Evolutionary conservation across 2,113 vertebrate genomes (phyloP), one percentile per base, ranked within the genome.

Genomic region (Serranochromis macrocephalus): DNA sequence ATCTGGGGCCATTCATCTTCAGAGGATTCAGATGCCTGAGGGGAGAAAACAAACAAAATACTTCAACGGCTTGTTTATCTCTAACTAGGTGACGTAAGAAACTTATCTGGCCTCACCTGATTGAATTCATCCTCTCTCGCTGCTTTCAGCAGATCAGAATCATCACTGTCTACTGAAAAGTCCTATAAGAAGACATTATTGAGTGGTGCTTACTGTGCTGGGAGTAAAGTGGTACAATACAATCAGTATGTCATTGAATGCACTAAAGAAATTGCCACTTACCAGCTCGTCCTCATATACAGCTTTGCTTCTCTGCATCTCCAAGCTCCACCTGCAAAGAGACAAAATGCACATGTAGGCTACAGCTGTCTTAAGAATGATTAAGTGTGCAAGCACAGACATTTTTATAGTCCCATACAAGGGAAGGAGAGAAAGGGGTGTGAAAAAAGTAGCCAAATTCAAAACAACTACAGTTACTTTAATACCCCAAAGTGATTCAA

Each of bases 61-160:
- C 36, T 31, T 83, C 12, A 4, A 16, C 1, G 7, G 7, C 17
- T 55, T 58, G n/a, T 36, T 19, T 31, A n/a, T 12, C 17, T 42
- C 21, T 5, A 10, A 85, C 16, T 24, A 14, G 42, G 40, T 29
- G 3, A 36, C 36, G 9, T n/a, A 4, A 21, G 6, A 3, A 3
- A 54, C 75, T 13, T 6, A 24, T 21, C 31, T 45, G 8, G 31
- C 26, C 87, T 87, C 91, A 96, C 95, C 94, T 92, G 91, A 93
- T 95, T 87, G 38, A 91, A 92, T 7, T 89, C 95, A 33, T 33
- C 58, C 0, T 29, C 83, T 54, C n/a, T 83, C 4, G 13, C 9
- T 61, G 58, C 1, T 3, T 9, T 38, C 19, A 86, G 3, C 7
- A 80, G 19, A 54, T 83, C 89, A 33, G 5, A 55, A 10, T 91